phyloP scores from a whole-genome alignment of 2,888 invertebrate genomes.

The Polyommatus icarus region DNA sequence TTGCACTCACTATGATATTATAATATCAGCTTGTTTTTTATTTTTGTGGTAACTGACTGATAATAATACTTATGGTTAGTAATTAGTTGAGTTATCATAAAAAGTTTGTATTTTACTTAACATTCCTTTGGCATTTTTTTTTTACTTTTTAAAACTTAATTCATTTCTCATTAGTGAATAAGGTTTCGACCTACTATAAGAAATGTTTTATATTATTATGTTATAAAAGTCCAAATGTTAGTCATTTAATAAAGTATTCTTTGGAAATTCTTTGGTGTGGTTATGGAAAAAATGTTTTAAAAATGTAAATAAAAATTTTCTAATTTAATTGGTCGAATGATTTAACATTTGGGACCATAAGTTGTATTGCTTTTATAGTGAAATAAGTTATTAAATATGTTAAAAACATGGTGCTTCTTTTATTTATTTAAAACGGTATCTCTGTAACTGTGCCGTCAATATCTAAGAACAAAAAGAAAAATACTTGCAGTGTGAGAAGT shows the following conservation, averaged over 20 bases:
- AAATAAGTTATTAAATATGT: constrained; percentile 36
- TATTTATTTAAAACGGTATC: not conserved
- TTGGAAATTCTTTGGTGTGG: constrained; percentile 21
- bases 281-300: constrained; percentile 28
- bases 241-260: constrained; percentile 12
- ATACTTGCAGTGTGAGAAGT: no score
- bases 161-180: not conserved
- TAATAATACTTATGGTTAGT: not conserved
- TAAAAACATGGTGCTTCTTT: constrained; percentile 18
- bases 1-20: not conserved
- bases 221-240: constrained; percentile 32
- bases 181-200: constrained; percentile 3
- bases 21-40: not conserved
- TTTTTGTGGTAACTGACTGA: constrained; percentile 14
- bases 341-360: constrained; percentile 37
- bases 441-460: no score
- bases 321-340: constrained; percentile 37
- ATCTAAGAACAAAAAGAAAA: no score
- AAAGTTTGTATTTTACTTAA: constrained; percentile 16
- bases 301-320: constrained; percentile 25
- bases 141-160: constrained; percentile 3
- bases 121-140: constrained; percentile 34
- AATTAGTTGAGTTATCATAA: not conserved
- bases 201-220: constrained; percentile 24
- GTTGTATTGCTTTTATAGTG: constrained; percentile 34